Conservation (phyloP, 2,888 invertebrate species). For the Creontiades dilutus region DNA sequence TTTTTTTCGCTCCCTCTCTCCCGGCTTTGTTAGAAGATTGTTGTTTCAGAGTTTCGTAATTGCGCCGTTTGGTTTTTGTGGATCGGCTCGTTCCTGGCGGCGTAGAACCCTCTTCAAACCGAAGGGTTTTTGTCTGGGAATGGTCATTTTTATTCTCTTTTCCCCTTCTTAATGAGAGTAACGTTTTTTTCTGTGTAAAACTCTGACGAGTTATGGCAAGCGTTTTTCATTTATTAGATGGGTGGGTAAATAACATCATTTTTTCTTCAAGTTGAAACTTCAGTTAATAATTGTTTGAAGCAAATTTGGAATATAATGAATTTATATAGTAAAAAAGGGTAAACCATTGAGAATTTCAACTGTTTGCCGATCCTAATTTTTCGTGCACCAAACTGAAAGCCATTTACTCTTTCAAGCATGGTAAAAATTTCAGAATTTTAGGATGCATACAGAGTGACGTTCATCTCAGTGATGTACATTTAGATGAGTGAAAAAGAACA, state of each 20-base stretch:
- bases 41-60: slow-evolving; percentile 68
- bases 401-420: too few species aligned
- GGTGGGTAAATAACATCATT: neutral
- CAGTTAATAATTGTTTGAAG: too few species aligned
- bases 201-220: neutral
- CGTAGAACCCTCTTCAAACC: slow-evolving; percentile 54
- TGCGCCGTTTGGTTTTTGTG: slow-evolving; percentile 57
- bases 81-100: slow-evolving; percentile 48
- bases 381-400: too few species aligned
- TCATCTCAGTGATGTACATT: too few species aligned
- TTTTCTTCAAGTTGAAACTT: neutral
- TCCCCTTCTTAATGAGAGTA: slow-evolving; percentile 7
- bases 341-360: too few species aligned
- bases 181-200: neutral
- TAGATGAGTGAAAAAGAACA: too few species aligned
- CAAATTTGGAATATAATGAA: too few species aligned
- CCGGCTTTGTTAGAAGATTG: slow-evolving; percentile 67
- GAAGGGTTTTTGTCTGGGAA: neutral
- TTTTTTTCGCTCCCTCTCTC: slow-evolving; percentile 19
- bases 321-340: too few species aligned
- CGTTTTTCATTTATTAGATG: neutral
- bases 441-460: too few species aligned
- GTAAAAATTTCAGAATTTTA: too few species aligned
- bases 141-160: slow-evolving; percentile 29
- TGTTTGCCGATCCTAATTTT: too few species aligned